Evolutionary conservation across 2,888 invertebrate species (phyloP).

Genomic region (Spodoptera picta): DNA sequence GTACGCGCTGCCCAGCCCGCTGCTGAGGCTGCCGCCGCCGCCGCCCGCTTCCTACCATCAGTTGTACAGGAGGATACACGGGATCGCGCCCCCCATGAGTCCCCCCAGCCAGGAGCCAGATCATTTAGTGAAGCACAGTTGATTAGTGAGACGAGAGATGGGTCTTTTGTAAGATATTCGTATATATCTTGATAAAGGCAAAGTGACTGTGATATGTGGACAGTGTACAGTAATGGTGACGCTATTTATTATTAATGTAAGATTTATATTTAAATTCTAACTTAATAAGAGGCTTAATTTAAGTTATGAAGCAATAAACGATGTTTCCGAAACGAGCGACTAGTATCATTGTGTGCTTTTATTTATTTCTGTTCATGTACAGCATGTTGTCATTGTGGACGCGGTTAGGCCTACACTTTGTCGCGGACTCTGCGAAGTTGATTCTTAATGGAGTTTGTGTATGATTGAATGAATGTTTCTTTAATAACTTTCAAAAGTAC

Average conservation of each 20-base stretch:
- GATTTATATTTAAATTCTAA: constrained; percentile 80
- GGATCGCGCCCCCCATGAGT: constrained; percentile 73
- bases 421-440: neutral
- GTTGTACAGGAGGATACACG: constrained; percentile 83
- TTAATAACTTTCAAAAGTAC: neutral
- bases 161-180: constrained; percentile 45
- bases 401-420: constrained; percentile 32
- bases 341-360: constrained; percentile 40
- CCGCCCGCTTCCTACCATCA: constrained; percentile 82
- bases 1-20: constrained; percentile 87
- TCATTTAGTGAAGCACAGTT: constrained; percentile 87
- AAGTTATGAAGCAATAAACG: constrained; percentile 82
- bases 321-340: constrained; percentile 62
- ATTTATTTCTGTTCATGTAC: constrained; percentile 4
- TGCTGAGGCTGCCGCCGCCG: constrained; percentile 84
- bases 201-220: constrained; percentile 79
- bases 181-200: constrained; percentile 48
- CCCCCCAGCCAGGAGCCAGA: constrained; percentile 77
- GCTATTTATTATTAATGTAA: constrained; percentile 86
- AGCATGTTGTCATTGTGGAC: neutral
- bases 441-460: neutral
- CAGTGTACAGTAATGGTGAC: constrained; percentile 79
- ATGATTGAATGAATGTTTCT: neutral
- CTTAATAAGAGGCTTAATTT: constrained; percentile 80
- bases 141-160: constrained; percentile 67